phyloP scores from a whole-genome alignment of 2,113 vertebrate species.

The Pteruthius melanotis region DNA sequence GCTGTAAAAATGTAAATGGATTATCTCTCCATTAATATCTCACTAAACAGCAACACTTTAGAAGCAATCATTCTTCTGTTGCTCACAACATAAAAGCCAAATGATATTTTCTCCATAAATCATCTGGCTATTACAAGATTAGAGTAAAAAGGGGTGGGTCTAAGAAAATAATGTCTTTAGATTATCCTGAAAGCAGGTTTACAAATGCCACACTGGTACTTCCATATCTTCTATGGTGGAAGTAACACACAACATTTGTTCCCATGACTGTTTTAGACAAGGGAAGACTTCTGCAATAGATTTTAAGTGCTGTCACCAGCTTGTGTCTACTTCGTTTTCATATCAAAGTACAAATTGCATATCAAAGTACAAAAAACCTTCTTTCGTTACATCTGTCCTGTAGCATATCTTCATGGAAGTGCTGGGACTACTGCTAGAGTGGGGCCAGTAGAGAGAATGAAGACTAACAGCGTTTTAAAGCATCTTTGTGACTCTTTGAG shows the following conservation, averaged over 20 bases:
- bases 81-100: slow-evolving; percentile 34
- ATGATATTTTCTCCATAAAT: slow-evolving; percentile 37
- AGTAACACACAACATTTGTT: background rate
- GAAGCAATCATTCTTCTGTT: slow-evolving; percentile 49
- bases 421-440: background rate
- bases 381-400: background rate
- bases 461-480: background rate
- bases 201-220: background rate
- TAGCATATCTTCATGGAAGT: background rate
- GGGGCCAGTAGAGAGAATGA: background rate
- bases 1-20: slow-evolving; percentile 56
- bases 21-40: slow-evolving; percentile 64
- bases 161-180: slow-evolving; percentile 47
- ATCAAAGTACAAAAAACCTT: background rate
- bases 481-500: background rate
- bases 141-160: background rate
- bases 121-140: slow-evolving; percentile 14
- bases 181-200: slow-evolving; percentile 28
- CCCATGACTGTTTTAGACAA: background rate
- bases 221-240: background rate
- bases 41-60: slow-evolving; percentile 50
- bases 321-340: background rate
- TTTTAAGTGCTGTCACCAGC: background rate
- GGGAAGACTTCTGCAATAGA: background rate
- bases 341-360: background rate